Evolutionary conservation across 1,140 invertebrate species (phyloP).

Genomic region (Lordiphosa collinella): DNA sequence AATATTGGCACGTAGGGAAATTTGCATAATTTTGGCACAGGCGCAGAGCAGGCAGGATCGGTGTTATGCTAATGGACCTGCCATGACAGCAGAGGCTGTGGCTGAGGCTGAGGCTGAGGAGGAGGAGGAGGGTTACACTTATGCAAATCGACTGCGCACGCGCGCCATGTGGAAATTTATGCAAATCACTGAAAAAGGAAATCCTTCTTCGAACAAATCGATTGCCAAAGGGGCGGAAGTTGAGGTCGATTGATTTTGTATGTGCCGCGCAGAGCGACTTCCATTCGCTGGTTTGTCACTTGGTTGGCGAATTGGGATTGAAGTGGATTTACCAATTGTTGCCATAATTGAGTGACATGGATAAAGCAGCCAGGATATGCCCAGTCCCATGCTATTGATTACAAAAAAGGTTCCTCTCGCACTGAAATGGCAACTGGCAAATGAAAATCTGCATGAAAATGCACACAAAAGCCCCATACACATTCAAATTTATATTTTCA

Average conservation of each 20-base stretch:
- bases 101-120: slow-evolving; percentile 11
- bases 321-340: slow-evolving; percentile 73
- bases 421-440: slow-evolving; percentile 44
- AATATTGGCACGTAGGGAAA: slow-evolving; percentile 56
- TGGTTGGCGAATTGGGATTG: slow-evolving; percentile 54
- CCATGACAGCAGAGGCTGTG: slow-evolving; percentile 18
- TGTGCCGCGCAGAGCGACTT: slow-evolving; percentile 21
- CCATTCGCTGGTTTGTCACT: slow-evolving; percentile 41
- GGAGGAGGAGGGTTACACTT: slow-evolving; percentile 30
- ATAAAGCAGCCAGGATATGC: slow-evolving; percentile 34
- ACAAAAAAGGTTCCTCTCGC: slow-evolving; percentile 62
- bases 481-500: slow-evolving; percentile 23
- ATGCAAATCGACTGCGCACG: slow-evolving; percentile 43
- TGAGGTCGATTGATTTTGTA: slow-evolving; percentile 45
- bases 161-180: slow-evolving; percentile 63
- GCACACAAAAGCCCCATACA: slow-evolving; percentile 58
- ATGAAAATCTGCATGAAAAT: slow-evolving; percentile 73
- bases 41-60: slow-evolving; percentile 20
- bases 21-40: slow-evolving; percentile 71
- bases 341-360: slow-evolving; percentile 76
- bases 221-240: slow-evolving; percentile 29
- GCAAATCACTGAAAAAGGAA: slow-evolving; percentile 45
- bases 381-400: slow-evolving; percentile 55
- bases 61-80: slow-evolving; percentile 78
- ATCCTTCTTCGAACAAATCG: slow-evolving; percentile 52